Conservation (phyloP, 2,797 vertebrate species). For the Heteromormyrus szaboi region DNA sequence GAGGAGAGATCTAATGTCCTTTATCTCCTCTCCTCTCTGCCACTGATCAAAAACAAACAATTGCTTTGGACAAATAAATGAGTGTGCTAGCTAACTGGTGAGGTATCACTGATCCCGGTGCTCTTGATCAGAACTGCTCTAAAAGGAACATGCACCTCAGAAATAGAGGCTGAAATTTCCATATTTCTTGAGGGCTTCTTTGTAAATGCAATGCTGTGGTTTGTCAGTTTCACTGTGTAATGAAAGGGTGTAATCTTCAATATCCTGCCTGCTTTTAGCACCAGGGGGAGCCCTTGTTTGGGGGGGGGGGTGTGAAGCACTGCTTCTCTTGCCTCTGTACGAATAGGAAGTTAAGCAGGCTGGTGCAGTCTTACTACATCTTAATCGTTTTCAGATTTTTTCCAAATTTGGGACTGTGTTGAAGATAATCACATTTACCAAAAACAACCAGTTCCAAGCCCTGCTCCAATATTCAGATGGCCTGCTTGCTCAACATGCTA, state of each 20-base stretch:
- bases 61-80: neutral
- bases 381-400: conserved; percentile 72
- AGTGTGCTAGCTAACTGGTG: neutral
- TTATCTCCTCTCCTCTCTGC: neutral
- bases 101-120: neutral
- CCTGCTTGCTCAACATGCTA: conserved; percentile 79
- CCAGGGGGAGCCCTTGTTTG: neutral
- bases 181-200: neutral
- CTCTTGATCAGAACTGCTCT: neutral
- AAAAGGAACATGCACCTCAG: neutral
- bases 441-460: conserved; percentile 94
- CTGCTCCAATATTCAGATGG: conserved; percentile 84
- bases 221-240: neutral
- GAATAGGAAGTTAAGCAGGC: neutral
- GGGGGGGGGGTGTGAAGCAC: neutral
- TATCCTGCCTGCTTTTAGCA: neutral
- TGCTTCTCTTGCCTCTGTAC: neutral
- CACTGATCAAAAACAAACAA: neutral
- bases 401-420: conserved; percentile 90
- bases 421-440: conserved; percentile 94
- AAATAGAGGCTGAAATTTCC: neutral
- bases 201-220: neutral
- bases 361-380: neutral
- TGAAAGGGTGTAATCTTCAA: neutral
- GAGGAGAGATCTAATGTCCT: neutral